These are phyloP conservation scores for Caenorhabditis elegans DNA, from an alignment of 1,140 invertebrate genomes.

Conservation along the genomic window DNA sequence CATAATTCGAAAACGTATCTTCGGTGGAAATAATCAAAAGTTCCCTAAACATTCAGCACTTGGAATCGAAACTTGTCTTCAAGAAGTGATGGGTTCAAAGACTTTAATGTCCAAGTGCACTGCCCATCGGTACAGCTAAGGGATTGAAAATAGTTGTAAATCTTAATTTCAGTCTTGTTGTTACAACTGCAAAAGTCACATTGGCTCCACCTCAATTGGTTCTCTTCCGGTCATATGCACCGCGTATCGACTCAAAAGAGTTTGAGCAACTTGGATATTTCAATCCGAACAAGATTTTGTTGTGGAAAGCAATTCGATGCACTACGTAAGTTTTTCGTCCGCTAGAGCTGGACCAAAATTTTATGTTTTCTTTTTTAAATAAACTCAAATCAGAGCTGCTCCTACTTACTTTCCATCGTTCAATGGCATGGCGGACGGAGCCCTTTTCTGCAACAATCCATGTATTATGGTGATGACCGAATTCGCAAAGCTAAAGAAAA, in stretches of 20 bases:
- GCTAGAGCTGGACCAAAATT: background rate
- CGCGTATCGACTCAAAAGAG: background rate
- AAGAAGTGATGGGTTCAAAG: conserved; percentile 6
- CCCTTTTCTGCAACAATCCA: conserved; percentile 41
- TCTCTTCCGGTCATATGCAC: conserved; percentile 35
- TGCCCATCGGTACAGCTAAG: conserved; percentile 11
- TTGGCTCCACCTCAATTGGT: conserved; percentile 6
- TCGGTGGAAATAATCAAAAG: conserved; percentile 30
- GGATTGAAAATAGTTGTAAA: background rate
- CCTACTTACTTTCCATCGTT: conserved; percentile 36
- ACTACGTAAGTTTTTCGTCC: conserved; percentile 23
- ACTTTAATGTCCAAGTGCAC: background rate
- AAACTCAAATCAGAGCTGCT: conserved; percentile 39
- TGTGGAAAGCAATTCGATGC: conserved; percentile 35
- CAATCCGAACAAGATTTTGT: conserved; percentile 30
- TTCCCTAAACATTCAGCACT: conserved; percentile 26
- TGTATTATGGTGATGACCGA: conserved; percentile 36
- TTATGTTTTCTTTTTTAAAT: background rate
- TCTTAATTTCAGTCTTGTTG: conserved; percentile 3
- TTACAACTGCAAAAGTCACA: conserved; percentile 25
- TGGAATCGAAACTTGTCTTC: conserved; percentile 35
- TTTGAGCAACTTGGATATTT: conserved; percentile 37
- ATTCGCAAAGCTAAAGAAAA: conserved; percentile 33
- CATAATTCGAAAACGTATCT: background rate
- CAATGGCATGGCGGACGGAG: conserved; percentile 35